phyloP scores from a whole-genome alignment of 2,888 invertebrate species.

The Pilophorus perplexus region DNA sequence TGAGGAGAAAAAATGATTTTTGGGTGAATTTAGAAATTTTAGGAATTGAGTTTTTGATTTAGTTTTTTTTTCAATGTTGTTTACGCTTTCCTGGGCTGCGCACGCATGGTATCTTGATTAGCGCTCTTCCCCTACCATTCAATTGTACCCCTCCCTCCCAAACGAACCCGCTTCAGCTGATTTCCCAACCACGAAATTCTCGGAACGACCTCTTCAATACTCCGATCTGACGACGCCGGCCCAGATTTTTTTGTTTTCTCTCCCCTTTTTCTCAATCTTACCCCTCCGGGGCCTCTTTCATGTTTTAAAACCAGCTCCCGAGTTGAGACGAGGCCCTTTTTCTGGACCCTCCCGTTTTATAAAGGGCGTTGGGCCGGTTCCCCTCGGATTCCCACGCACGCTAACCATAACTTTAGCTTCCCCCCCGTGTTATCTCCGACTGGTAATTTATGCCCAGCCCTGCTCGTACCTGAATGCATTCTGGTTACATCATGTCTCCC shows the following conservation, averaged over 20 bases:
- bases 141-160: conserved; percentile 23
- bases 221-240: too few species aligned
- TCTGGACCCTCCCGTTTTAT: too few species aligned
- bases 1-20: too few species aligned
- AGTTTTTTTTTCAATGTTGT: too few species aligned
- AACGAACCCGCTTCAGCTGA: conserved; percentile 1
- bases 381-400: conserved; percentile 28
- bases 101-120: conserved; percentile 22
- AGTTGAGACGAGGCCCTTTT: not conserved
- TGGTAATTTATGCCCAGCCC: conserved; percentile 16
- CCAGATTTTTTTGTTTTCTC: not conserved
- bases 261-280: conserved; percentile 9
- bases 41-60: too few species aligned
- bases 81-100: conserved; percentile 8
- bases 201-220: too few species aligned
- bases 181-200: too few species aligned
- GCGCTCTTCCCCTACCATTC: conserved; percentile 17
- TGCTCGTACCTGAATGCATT: conserved; percentile 1
- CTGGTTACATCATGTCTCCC: conserved; percentile 4
- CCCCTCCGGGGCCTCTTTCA: not conserved
- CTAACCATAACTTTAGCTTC: conserved; percentile 26
- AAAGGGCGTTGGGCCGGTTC: not conserved
- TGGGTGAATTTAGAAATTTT: too few species aligned
- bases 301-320: not conserved
- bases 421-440: conserved; percentile 17